Evolutionary conservation across 2,797 vertebrate genomes (phyloP), one percentile per base, ranked within the genome.

Genomic region (Enteromius mattozi): DNA sequence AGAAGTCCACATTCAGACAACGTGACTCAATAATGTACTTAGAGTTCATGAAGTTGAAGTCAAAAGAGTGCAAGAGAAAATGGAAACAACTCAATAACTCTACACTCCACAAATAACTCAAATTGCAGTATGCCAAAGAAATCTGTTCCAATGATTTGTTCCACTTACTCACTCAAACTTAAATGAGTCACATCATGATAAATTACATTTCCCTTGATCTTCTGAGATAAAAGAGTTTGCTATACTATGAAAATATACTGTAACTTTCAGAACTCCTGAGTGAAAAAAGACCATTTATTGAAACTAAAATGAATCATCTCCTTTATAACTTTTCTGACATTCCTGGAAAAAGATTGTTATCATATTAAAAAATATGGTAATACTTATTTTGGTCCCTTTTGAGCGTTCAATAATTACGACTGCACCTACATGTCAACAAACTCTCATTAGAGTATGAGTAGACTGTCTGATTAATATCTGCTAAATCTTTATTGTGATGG

Each of bases 21-120:
- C 16, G 24, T 45, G 35, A 78, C 56, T 47, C 59, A 65, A 45
- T 78, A 33, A 65, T 19, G 59, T 21, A 65, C 9, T 59, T 37
- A 51, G 27, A 33, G 47, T 49, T 51, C 47, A 74, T 51, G 71
- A 51, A 19, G 47, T 1, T 16, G 21, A 76, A 56, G 21, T 78
- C 76, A 47, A 65, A 63, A 78, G 76, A 47, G 59, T 45, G 76
- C 76, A 33, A 27, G 59, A 65, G 59, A 47, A 65, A 47, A 78
- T 33, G 2, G 40, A 78, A 78, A 63, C 45, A 78, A 65, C 40
- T 65, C 40, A 21, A 65, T 47, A 30, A 21, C 30, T 21, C 13
- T n/a, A 65, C 65, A 63, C 24, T 65, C 40, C 27, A 78, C 16
- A 21, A 78, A 65, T 63, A 78, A 78, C 40, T 78, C 37, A 47